These are phyloP conservation scores for Motacilla alba DNA, from an alignment of 2,113 vertebrate genomes.

Conservation along the genomic window DNA sequence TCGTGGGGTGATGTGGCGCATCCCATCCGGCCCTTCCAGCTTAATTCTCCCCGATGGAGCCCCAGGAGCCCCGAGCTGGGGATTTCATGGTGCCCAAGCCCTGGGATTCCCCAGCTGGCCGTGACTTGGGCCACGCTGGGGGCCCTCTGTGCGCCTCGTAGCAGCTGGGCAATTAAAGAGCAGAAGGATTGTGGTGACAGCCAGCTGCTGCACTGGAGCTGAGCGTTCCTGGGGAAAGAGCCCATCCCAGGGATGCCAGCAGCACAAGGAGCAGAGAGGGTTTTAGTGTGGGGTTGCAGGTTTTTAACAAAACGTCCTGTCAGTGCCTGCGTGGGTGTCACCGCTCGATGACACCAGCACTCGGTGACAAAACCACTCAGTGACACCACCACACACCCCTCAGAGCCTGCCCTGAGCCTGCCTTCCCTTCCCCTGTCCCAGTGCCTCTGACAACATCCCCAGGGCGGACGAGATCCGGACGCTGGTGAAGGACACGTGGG, in stretches of 20 bases:
- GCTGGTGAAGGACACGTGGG: constrained; percentile 95
- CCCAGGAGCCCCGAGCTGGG: rapidly evolving
- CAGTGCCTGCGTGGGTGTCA: neutral
- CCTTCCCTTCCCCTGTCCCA: neutral
- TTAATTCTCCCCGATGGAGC: neutral
- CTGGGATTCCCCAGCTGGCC: neutral
- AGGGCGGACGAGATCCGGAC: constrained; percentile 94
- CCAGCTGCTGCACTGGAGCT: constrained; percentile 21
- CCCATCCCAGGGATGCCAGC: neutral
- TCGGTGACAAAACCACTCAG: rapidly evolving
- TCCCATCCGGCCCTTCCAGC: neutral
- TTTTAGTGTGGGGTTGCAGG: neutral
- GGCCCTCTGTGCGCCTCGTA: neutral
- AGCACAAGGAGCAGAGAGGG: neutral
- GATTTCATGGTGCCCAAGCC: neutral
- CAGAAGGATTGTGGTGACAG: neutral
- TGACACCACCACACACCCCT: neutral
- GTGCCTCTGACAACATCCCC: constrained; percentile 94
- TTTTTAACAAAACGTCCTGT: neutral
- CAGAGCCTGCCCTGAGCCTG: neutral
- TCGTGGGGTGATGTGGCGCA: neutral
- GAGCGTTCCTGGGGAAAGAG: constrained; percentile 5
- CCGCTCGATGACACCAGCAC: neutral
- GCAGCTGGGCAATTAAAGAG: constrained; percentile 4
- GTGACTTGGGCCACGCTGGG: neutral